A percentile compares a stretch with the other conserved stretches of the same genome.
Evolutionary conservation across 2,888 invertebrate genomes (phyloP).

Genomic region (Ormyrus nitidulus): DNA sequence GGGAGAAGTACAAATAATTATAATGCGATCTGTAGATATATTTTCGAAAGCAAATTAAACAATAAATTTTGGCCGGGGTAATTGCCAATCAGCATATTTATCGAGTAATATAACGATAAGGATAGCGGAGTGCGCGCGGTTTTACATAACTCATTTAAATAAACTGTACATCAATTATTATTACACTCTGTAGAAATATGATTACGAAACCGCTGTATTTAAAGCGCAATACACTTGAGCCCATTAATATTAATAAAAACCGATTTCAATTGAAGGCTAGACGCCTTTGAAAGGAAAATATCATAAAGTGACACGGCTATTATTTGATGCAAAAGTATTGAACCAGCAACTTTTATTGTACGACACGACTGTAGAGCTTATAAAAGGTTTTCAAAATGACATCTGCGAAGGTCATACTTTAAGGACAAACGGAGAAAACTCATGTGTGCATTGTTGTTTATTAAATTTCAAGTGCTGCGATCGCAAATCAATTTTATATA

Average conservation of each 20-base stretch:
- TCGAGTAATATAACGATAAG: not conserved
- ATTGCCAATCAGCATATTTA: not conserved
- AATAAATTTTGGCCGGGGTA: not conserved
- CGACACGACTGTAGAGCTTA: too few relatives aligned
- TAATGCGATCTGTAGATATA: not conserved
- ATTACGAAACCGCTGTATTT: not conserved
- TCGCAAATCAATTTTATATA: not conserved
- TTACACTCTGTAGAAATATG: not conserved
- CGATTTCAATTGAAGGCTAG: not conserved
- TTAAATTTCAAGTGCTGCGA: too few relatives aligned
- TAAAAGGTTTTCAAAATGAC: too few relatives aligned
- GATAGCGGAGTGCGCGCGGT: not conserved
- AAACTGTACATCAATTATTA: not conserved
- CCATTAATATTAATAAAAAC: constrained; percentile 10
- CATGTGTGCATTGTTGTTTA: too few relatives aligned
- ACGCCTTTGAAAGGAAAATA: constrained; percentile 17
- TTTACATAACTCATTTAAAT: not conserved
- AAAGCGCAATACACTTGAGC: not conserved
- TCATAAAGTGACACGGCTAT: not conserved
- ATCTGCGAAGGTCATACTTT: too few relatives aligned
- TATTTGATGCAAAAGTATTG: too few relatives aligned
- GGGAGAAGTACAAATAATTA: too few relatives aligned
- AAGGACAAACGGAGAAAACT: too few relatives aligned
- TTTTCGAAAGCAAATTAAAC: not conserved
- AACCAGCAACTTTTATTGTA: too few relatives aligned